Base-by-base conservation (phyloP, 2,797 vertebrate species). In the Schizopygopsis malacanthus region DNA sequence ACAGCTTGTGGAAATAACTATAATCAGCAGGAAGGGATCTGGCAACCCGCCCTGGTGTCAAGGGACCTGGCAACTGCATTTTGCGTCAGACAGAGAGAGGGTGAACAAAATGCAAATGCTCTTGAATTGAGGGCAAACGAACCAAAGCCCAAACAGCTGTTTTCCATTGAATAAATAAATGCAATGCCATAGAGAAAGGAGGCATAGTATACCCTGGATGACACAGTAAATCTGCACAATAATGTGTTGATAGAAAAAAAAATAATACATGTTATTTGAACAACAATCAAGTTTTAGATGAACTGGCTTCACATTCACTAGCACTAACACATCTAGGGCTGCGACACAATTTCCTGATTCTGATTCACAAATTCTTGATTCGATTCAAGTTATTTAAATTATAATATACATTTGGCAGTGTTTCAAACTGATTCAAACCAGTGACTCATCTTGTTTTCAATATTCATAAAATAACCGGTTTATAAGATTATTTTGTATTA, bases 1-100 rank as follows among this genome's bases (percentile, higher is more conserved):
- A 92, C 91, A 91, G 93, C 92, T 94, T 91, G 92, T 90, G 93
- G 93, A 95, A 94, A 95, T 93, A 93, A 95, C 93, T 90, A 91
- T 94, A 94, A 95, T 94, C 90, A 88, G 91, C 92, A 93, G 90
- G 77, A 86, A 86, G 82, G 67, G 84, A 90, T 88, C 76, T 88
- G 90, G 90, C 84, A 78, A 76, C 54, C 84, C 80, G 92, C 88
- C 91, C 77, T 73, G 63, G 86, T 89, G 84, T 90, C 87, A 84
- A 25, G 80, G 47, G 86, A 67, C 82, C 83, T 89, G 87, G 88
- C 87, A 89, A 82, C 85, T 59, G 83, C 79, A 67, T 91, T 91
- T 90, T 45, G 39, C 85, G 91, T 88, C 91, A 90, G 84, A 89
- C 90, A 39, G 72, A 89, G 89, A 63, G 89, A 90, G 87, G 87